phyloP scores from a whole-genome alignment of 2,113 vertebrate species.

The Myrmecobius fasciatus region DNA sequence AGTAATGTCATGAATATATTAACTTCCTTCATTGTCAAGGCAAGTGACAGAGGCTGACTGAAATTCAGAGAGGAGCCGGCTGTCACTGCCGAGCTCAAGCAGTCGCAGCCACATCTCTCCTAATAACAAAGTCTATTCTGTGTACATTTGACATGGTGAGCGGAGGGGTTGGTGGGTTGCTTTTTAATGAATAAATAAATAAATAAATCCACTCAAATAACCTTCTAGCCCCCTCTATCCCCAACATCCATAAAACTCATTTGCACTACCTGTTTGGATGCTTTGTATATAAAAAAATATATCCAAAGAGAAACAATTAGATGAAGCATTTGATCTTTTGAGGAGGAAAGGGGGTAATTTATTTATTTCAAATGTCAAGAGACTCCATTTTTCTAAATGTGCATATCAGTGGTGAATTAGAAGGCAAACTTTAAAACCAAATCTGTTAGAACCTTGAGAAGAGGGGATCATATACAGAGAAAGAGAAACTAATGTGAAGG shows the following conservation, averaged over 20 bases:
- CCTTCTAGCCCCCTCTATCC: constrained; percentile 24
- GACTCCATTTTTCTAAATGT: constrained; percentile 72
- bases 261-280: constrained; percentile 41
- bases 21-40: constrained; percentile 83
- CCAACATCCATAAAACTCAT: constrained; percentile 54
- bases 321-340: constrained; percentile 62
- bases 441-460: constrained; percentile 52
- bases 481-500: constrained; percentile 18
- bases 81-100: constrained; percentile 76
- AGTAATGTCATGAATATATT: constrained; percentile 83
- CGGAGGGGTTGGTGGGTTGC: constrained; percentile 54
- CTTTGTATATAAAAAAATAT: constrained; percentile 61
- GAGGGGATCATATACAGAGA: background rate
- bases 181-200: constrained; percentile 72
- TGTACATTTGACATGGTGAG: constrained; percentile 83
- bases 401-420: constrained; percentile 72
- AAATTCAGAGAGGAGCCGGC: constrained; percentile 83
- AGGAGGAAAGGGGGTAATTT: constrained; percentile 75
- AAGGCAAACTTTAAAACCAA: constrained; percentile 68
- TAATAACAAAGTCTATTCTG: constrained; percentile 85
- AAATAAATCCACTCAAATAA: constrained; percentile 33
- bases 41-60: constrained; percentile 86
- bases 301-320: constrained; percentile 66
- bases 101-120: constrained; percentile 81
- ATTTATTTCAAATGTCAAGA: constrained; percentile 81